Percentiles rank a stretch among this genome's conserved stretches.
phyloP scores from a whole-genome alignment of 1,140 invertebrate species.

The Babylonia areolata region DNA sequence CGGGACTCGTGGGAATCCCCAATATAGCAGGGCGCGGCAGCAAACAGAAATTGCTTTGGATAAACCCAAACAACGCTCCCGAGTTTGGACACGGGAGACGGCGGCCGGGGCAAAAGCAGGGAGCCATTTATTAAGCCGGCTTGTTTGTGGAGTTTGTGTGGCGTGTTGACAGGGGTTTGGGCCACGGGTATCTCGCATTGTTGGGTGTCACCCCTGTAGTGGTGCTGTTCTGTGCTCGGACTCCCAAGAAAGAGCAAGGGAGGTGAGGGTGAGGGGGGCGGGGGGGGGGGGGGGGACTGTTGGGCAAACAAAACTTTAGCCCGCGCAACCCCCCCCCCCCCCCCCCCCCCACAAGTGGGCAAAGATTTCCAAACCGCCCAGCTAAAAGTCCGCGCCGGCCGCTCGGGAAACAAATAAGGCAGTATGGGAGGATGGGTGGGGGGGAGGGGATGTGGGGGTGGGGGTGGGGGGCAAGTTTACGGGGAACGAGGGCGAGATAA shows the following conservation, averaged over 20 bases:
- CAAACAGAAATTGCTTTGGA: constrained; percentile 5
- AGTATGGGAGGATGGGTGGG: too few species aligned
- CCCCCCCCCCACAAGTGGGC: too few species aligned
- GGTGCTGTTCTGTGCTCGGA: too few species aligned
- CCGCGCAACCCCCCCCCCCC: not conserved
- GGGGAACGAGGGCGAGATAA: constrained; percentile 19
- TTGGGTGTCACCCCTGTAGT: constrained; percentile 15
- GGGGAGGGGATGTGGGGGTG: too few species aligned
- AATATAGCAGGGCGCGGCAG: not conserved
- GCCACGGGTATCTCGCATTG: constrained; percentile 23
- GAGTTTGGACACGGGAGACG: not conserved
- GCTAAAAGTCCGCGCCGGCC: too few species aligned
- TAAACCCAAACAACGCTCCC: constrained; percentile 2
- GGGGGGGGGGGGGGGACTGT: too few species aligned
- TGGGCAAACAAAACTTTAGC: constrained; percentile 28
- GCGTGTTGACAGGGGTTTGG: constrained; percentile 32
- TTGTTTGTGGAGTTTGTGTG: constrained; percentile 14
- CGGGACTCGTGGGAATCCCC: too few species aligned
- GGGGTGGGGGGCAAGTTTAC: not conserved
- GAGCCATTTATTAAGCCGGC: constrained; percentile 14
- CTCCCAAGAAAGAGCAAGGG: too few species aligned
- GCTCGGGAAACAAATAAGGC: constrained; percentile 3
- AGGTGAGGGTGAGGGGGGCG: too few species aligned
- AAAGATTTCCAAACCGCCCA: not conserved
- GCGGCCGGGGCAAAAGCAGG: not conserved